phyloP scores from a whole-genome alignment of 2,113 vertebrate genomes.

The Dermatemys mawii region DNA sequence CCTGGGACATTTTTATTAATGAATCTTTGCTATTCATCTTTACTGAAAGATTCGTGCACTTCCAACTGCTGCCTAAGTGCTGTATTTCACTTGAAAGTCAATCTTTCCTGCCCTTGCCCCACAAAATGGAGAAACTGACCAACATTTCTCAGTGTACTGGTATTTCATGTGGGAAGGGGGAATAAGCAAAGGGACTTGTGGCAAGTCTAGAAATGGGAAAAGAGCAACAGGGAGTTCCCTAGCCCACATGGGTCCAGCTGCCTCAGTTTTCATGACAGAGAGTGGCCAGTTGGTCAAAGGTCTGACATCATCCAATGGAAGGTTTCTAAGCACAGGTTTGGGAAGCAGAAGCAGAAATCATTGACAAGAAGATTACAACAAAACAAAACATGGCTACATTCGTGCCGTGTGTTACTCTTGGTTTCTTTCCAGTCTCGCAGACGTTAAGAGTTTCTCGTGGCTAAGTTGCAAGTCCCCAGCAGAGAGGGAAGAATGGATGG shows the following conservation, averaged over 20 bases:
- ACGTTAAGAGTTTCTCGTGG: not conserved
- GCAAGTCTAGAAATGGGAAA: slow-evolving; percentile 73
- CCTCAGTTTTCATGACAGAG: slow-evolving; percentile 78
- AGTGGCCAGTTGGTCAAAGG: slow-evolving; percentile 81
- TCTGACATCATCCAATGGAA: slow-evolving; percentile 75
- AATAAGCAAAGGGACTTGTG: slow-evolving; percentile 65
- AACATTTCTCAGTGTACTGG: slow-evolving; percentile 76
- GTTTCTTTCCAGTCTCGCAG: slow-evolving; percentile 47
- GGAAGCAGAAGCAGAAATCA: slow-evolving; percentile 74
- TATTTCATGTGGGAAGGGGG: slow-evolving; percentile 66
- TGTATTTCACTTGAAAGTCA: not conserved
- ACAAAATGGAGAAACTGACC: slow-evolving; percentile 70
- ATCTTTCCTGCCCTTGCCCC: slow-evolving; percentile 29
- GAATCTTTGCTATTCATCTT: slow-evolving; percentile 64
- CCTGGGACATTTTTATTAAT: not conserved
- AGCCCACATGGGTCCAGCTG: slow-evolving; percentile 68
- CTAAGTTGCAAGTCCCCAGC: not conserved
- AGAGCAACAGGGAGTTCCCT: slow-evolving; percentile 77
- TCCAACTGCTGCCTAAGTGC: slow-evolving; percentile 40
- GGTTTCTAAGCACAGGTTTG: slow-evolving; percentile 70
- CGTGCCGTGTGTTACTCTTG: slow-evolving; percentile 52
- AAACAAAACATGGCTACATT: slow-evolving; percentile 46
- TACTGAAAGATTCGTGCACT: slow-evolving; percentile 41
- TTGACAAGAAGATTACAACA: slow-evolving; percentile 49
- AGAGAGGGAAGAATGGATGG: slow-evolving; percentile 20